Base-by-base conservation (phyloP, 2,113 vertebrate species). In the Fulica atra region DNA sequence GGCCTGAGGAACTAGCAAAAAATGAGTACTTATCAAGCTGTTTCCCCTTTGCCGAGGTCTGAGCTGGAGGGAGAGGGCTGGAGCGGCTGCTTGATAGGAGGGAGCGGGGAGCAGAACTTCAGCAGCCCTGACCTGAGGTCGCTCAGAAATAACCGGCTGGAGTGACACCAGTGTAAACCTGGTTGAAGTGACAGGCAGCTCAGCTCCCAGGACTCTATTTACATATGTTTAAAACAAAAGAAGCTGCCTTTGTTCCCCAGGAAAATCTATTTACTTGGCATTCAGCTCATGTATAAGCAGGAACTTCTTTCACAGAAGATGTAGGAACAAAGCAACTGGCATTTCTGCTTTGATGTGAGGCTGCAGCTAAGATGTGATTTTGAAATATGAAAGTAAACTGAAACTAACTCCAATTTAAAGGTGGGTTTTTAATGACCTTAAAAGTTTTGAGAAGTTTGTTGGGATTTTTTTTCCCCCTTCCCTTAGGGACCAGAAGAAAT, bases 351-450 rank as follows among this genome's bases (percentile, higher is more conserved):
- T 95, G 91, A 92, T 84, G 86, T 86, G 80, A 94, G 50, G 92
- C 79, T 91, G 93, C 85, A 94, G 94, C 87, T 91, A 59, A 93
- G 92, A 94, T 96, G 93, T 96, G 88, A 86, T 96, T 96, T 96
- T 92, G 92, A 97, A 97, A 96, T 97, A 97, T 86, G 93, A 97
- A 97, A 96, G 97, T 94, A 97, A 96, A 97, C 81, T 92, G 81
- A 94, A 95, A 93, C 88, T 94, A 68, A 90, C 77, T 95, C 82
- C 81, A 89, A 82, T 97, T 94, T 97, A 97, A 95, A 94, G 92
- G 94, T 92, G 83, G 53, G 44, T 17, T 6, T 96, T 95, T 94
- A 96, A 97, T 97, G 96, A 96, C 95, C 98, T 98, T 97, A 97
- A 95, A 97, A 97, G 77, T 97, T 97, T 95, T 91, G 72, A 92